Evolutionary conservation across 2,888 invertebrate species (phyloP), one percentile per base, ranked within the genome.

Genomic region (Dynastes grantii): DNA sequence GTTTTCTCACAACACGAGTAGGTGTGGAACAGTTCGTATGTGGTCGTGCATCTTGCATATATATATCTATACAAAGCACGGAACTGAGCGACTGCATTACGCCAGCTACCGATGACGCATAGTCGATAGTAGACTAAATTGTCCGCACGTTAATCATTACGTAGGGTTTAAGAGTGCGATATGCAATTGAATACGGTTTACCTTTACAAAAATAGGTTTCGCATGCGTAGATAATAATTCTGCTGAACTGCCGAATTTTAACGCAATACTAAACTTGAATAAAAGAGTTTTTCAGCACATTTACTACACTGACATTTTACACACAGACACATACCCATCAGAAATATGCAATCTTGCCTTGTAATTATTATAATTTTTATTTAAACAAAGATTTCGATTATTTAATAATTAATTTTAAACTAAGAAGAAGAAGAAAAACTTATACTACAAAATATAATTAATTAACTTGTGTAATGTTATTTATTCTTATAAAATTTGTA

Each of bases 341-440:
- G 73, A 79, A 77, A 81, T 81, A 84, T 84, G 82, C 83, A 84
- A 83, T 84, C 84, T 85, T 85, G 85, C 85, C 85, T 84, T 84
- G 67, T 68, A 71, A 68, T 61, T 58, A 55, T 61, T 61, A 61
- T 45, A 45, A 71, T 51, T 51, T 45, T 70, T 55, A 71, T 73
- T 45, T 16, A 77, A 64, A 81, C 79, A 79, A 22, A 65, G 32
- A 58, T 58, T 58, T 58, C n/a, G 8, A 64, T 27, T 51, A 51
- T 75, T 63, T 29, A 75, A 73, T 65, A 37, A 29, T 70, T 51
- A 70, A 78, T 63, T 53, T 13, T 77, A 68, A 49, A 45, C 2
- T 55, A 61, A 55, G 32, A 37, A 37, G 32, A 22, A 22, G 1
- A 55, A 51, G 76, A 70, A 22, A 22, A 65, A 65, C 29, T 8